Evolutionary conservation across 1,140 invertebrate genomes (phyloP).

Genomic region (Meloidogyne hapla): DNA sequence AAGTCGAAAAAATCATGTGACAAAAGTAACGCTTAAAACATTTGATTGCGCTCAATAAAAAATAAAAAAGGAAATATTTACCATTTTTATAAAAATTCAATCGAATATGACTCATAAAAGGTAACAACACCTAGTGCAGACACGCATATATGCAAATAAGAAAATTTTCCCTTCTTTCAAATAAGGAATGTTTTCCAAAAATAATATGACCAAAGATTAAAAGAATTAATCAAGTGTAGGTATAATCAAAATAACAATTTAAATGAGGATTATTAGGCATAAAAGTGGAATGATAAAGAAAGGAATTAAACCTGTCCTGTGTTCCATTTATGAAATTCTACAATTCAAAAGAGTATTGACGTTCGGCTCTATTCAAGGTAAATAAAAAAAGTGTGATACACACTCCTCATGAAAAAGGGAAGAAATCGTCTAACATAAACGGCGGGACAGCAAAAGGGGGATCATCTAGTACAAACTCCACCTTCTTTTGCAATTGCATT

Average conservation of each 20-base stretch:
- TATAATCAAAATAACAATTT: not conserved
- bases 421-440: too few species aligned
- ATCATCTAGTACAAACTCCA: too few species aligned
- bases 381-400: not conserved
- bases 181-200: not conserved
- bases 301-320: too few species aligned
- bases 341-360: too few species aligned
- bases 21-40: too few species aligned
- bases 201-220: not conserved
- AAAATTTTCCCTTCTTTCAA: not conserved
- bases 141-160: not conserved
- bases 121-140: not conserved
- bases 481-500: too few species aligned
- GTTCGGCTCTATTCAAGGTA: not conserved
- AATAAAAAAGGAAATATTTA: too few species aligned
- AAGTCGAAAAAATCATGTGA: too few species aligned
- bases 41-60: not conserved
- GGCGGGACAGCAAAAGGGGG: too few species aligned
- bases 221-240: not conserved
- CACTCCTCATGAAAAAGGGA: too few species aligned
- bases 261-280: not conserved
- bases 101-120: not conserved
- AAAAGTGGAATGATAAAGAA: too few species aligned
- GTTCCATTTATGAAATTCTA: too few species aligned
- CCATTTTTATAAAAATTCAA: not conserved